Evolutionary conservation across 2,888 invertebrate species (phyloP).

Genomic region (Diaperis boleti): DNA sequence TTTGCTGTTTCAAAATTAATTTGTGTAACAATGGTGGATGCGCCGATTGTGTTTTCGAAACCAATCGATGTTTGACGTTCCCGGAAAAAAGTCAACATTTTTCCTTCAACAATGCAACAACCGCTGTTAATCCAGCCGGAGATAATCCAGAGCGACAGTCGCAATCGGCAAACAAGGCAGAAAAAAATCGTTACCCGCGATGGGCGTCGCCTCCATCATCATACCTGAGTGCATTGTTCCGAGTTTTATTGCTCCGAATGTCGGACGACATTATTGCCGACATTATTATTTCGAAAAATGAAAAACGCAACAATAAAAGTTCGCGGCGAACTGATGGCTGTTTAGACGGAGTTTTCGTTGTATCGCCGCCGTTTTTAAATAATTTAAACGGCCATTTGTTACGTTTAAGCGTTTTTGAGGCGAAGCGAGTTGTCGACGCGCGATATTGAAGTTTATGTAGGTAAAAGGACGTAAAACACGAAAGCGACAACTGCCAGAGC

Average conservation of each 20-base stretch:
- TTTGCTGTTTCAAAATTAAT: too few species aligned
- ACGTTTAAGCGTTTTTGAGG: conserved; percentile 19
- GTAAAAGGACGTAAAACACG: conserved; percentile 6
- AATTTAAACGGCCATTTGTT: conserved; percentile 27
- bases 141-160: too few species aligned
- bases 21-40: too few species aligned
- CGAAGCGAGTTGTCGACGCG: conserved; percentile 2
- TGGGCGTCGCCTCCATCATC: too few species aligned
- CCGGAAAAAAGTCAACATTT: too few species aligned
- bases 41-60: too few species aligned
- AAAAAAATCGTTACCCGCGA: too few species aligned
- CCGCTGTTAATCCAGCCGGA: too few species aligned
- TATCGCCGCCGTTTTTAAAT: conserved; percentile 23
- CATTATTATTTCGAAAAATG: conserved; percentile 23
- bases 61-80: too few species aligned
- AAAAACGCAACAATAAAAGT: conserved; percentile 22
- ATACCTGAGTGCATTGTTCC: background rate
- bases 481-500: background rate
- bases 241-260: conserved; percentile 11
- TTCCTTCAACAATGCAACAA: too few species aligned
- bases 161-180: too few species aligned
- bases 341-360: conserved; percentile 14
- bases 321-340: conserved; percentile 18
- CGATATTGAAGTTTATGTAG: conserved; percentile 21
- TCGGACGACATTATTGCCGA: conserved; percentile 21